Evolutionary conservation across 2,888 invertebrate species (phyloP).

Genomic region (Standfussiana lucernea): DNA sequence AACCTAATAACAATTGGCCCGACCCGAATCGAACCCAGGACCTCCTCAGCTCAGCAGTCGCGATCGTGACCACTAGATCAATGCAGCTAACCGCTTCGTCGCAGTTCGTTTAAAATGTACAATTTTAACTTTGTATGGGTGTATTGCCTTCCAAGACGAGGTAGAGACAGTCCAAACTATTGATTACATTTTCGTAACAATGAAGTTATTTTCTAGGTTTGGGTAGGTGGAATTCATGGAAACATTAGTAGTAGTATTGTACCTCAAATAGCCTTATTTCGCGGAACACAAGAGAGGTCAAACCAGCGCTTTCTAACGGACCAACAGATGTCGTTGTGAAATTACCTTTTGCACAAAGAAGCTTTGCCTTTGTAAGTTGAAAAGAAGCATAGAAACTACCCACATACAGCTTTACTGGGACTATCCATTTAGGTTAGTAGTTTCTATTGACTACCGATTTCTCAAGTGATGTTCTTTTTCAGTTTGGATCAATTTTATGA

Average conservation of each 20-base stretch:
- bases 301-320: constrained; percentile 33
- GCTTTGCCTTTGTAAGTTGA: constrained; percentile 38
- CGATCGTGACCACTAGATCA: too few relatives aligned
- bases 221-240: not conserved
- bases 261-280: constrained; percentile 16
- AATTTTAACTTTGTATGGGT: not conserved
- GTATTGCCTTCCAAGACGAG: not conserved
- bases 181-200: not conserved
- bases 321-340: constrained; percentile 41
- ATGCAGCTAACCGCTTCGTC: too few relatives aligned
- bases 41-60: too few relatives aligned
- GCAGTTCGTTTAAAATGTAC: too few relatives aligned
- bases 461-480: not conserved
- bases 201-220: not conserved
- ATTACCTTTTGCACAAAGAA: constrained; percentile 53
- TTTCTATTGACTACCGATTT: constrained; percentile 5
- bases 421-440: constrained; percentile 3
- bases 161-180: not conserved
- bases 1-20: too few relatives aligned
- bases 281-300: constrained; percentile 25
- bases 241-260: constrained; percentile 34
- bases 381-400: constrained; percentile 23
- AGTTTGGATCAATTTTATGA: not conserved
- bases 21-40: too few relatives aligned
- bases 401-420: constrained; percentile 16